Evolutionary conservation across 2,113 vertebrate genomes (phyloP).

Genomic region (Heterocephalus glaber): DNA sequence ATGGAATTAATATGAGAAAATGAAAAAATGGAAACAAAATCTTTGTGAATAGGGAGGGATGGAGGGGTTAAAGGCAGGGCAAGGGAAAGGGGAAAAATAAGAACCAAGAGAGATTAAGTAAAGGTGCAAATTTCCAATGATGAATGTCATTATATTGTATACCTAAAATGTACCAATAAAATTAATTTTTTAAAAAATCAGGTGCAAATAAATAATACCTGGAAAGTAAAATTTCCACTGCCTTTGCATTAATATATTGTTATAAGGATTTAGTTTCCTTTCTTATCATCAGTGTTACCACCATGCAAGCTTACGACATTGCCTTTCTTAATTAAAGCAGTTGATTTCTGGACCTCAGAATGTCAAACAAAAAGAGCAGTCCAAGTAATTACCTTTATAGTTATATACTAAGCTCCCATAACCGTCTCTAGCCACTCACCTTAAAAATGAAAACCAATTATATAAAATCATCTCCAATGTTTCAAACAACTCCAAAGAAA

Average conservation of each 20-base stretch:
- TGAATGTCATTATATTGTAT: too few species aligned
- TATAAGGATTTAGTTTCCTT: neutral
- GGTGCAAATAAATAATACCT: neutral
- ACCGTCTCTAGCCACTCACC: neutral
- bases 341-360: neutral
- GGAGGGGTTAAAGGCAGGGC: too few species aligned
- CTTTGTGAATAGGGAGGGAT: too few species aligned
- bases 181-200: too few species aligned
- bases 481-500: neutral
- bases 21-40: too few species aligned
- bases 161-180: too few species aligned
- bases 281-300: neutral
- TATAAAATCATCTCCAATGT: conserved; percentile 6
- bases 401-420: neutral
- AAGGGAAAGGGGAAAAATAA: too few species aligned
- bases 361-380: neutral
- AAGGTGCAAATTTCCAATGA: too few species aligned
- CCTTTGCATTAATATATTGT: neutral
- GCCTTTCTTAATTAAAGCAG: neutral
- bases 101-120: too few species aligned
- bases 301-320: neutral
- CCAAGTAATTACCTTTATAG: neutral
- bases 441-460: conserved; percentile 32
- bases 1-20: too few species aligned
- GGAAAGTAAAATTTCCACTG: neutral